A percentile compares a stretch with the other conserved stretches of the same genome.
Conservation (phyloP, 2,888 invertebrate genomes). For the Diaphora mendica region DNA sequence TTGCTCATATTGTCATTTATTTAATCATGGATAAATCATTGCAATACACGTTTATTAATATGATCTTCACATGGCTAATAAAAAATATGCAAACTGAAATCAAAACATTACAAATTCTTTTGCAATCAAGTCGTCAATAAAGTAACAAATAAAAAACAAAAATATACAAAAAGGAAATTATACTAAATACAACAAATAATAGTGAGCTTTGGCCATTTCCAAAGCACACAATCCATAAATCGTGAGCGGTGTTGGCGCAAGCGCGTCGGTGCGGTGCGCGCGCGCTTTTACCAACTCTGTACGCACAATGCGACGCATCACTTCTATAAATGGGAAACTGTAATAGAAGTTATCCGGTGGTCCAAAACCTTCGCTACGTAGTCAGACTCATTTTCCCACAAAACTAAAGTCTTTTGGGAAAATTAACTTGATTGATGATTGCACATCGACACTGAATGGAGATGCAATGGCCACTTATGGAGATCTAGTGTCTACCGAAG, state of each 20-base stretch:
- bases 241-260: slow-evolving; percentile 38
- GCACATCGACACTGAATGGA: too few relatives aligned
- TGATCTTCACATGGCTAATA: too few relatives aligned
- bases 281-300: slow-evolving; percentile 31
- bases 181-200: slow-evolving; percentile 25
- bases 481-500: not conserved
- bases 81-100: too few relatives aligned
- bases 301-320: slow-evolving; percentile 61
- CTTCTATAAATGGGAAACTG: slow-evolving; percentile 49
- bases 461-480: too few relatives aligned
- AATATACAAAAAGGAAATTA: slow-evolving; percentile 16
- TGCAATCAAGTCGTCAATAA: too few relatives aligned
- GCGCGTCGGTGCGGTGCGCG: slow-evolving; percentile 33
- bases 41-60: too few relatives aligned
- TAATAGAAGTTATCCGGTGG: slow-evolving; percentile 40
- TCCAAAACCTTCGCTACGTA: slow-evolving; percentile 9
- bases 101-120: too few relatives aligned
- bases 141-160: not conserved
- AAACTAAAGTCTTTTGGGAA: not conserved
- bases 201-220: slow-evolving; percentile 29
- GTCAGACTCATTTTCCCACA: not conserved
- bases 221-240: slow-evolving; percentile 42
- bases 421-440: not conserved
- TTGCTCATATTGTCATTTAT: too few relatives aligned
- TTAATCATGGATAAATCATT: too few relatives aligned